A percentile compares a stretch with the other conserved stretches of the same genome.
Evolutionary conservation across 2,113 vertebrate genomes (phyloP).

Genomic region (Balaeniceps rex): DNA sequence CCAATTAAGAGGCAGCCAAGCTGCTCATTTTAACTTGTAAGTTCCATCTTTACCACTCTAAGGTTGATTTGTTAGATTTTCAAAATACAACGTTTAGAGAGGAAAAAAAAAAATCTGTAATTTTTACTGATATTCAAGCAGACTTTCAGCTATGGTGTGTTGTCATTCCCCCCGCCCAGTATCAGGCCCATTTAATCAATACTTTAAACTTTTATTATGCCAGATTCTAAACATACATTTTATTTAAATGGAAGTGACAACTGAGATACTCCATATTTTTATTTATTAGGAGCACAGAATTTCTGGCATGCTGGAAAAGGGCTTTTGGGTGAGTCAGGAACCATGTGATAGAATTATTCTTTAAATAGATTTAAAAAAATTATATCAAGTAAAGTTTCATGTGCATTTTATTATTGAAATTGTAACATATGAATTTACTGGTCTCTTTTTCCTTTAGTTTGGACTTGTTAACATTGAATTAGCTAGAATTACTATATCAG

Average conservation of each 20-base stretch:
- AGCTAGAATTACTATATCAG: neutral
- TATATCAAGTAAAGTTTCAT: neutral
- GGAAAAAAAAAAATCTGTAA: neutral
- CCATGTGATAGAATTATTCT: neutral
- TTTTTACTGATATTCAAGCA: neutral
- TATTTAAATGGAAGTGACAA: neutral
- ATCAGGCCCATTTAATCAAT: neutral
- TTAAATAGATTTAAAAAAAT: neutral
- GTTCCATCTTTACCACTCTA: neutral
- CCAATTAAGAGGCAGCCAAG: neutral
- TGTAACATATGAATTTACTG: neutral
- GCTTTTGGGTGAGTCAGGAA: neutral
- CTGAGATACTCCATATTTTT: neutral
- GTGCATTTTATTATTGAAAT: neutral
- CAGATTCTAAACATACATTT: neutral
- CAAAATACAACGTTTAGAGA: neutral
- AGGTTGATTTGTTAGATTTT: neutral
- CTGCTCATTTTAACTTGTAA: neutral
- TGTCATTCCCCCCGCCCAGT: accelerated
- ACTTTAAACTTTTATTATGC: neutral
- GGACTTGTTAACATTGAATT: neutral
- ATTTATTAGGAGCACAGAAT: neutral
- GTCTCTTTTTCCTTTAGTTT: neutral
- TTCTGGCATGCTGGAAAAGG: neutral
- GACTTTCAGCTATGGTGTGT: neutral